phyloP scores from a whole-genome alignment of 2,797 vertebrate genomes.

The Cossypha niveicapilla region DNA sequence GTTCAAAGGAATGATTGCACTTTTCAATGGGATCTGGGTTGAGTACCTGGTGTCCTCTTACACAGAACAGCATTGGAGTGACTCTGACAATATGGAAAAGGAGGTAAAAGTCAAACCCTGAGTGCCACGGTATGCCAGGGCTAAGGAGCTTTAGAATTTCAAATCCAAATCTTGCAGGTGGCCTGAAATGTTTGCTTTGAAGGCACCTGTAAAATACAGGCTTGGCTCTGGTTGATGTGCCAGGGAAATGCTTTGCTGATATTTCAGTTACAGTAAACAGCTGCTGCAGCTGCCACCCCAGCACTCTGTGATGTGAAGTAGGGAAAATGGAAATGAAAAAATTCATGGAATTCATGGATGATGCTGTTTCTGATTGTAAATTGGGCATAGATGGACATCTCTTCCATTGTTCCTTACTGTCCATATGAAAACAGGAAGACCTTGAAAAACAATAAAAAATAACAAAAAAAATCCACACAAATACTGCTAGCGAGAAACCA shows the following conservation, averaged over 20 bases:
- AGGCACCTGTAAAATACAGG: neutral
- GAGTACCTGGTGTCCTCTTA: neutral
- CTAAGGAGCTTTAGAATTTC: neutral
- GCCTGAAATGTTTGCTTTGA: neutral
- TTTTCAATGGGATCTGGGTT: neutral
- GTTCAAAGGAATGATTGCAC: neutral
- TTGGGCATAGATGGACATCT: fast-evolving
- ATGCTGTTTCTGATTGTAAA: neutral
- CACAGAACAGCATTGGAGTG: neutral
- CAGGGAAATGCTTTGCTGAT: neutral
- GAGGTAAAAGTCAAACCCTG: neutral
- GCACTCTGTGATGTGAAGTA: neutral
- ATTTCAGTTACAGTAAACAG: neutral
- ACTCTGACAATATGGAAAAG: neutral
- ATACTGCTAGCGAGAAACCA: neutral
- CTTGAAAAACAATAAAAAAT: neutral
- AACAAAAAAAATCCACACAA: neutral
- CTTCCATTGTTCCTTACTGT: neutral
- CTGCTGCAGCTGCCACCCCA: neutral
- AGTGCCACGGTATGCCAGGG: fast-evolving
- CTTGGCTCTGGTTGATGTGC: neutral
- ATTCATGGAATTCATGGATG: neutral
- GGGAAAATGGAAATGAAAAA: neutral
- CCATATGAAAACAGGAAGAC: neutral
- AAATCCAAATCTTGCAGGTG: neutral